Evolutionary conservation across 2,113 vertebrate genomes (phyloP).

Genomic region (Albula goreensis): DNA sequence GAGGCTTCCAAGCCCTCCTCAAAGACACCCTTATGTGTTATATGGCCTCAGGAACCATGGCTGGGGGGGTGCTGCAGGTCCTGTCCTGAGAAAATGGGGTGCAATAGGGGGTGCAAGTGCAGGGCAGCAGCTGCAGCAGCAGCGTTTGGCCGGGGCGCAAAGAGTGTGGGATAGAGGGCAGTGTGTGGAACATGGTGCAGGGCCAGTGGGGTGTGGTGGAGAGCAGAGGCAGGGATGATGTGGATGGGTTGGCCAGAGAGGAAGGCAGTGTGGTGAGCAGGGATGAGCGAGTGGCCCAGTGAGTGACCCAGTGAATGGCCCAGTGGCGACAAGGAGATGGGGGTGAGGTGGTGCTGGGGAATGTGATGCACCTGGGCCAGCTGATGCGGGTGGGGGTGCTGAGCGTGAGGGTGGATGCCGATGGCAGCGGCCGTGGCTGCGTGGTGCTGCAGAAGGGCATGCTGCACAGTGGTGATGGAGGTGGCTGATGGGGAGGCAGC

Average conservation of each 20-base stretch:
- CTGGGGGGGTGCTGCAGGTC: slow-evolving; percentile 97
- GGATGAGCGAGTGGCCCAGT: slow-evolving; percentile 88
- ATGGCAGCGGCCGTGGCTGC: slow-evolving; percentile 85
- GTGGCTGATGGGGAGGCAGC: slow-evolving; percentile 80
- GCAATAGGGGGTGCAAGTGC: slow-evolving; percentile 92
- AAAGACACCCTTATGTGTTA: neutral
- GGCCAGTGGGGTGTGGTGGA: slow-evolving; percentile 89
- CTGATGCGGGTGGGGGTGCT: slow-evolving; percentile 85
- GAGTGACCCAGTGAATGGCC: slow-evolving; percentile 72
- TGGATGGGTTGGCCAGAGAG: slow-evolving; percentile 95
- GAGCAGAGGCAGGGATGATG: slow-evolving; percentile 93
- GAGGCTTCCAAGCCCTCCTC: neutral
- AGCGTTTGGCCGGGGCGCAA: slow-evolving; percentile 79
- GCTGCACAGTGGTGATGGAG: slow-evolving; percentile 92
- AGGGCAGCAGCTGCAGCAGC: slow-evolving; percentile 89
- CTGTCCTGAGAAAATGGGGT: slow-evolving; percentile 98
- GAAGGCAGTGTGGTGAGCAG: slow-evolving; percentile 89
- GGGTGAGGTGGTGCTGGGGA: slow-evolving; percentile 92
- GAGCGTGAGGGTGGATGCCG: slow-evolving; percentile 84
- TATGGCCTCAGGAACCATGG: slow-evolving; percentile 86
- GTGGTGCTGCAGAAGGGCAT: slow-evolving; percentile 93
- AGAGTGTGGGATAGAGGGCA: slow-evolving; percentile 90
- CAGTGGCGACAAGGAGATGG: slow-evolving; percentile 91
- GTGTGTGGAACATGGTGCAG: slow-evolving; percentile 90
- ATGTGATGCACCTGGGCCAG: slow-evolving; percentile 96